A percentile compares a stretch with the other conserved stretches of the same genome.
phyloP scores from a whole-genome alignment of 2,797 vertebrate genomes.

The Spinus pinus region DNA sequence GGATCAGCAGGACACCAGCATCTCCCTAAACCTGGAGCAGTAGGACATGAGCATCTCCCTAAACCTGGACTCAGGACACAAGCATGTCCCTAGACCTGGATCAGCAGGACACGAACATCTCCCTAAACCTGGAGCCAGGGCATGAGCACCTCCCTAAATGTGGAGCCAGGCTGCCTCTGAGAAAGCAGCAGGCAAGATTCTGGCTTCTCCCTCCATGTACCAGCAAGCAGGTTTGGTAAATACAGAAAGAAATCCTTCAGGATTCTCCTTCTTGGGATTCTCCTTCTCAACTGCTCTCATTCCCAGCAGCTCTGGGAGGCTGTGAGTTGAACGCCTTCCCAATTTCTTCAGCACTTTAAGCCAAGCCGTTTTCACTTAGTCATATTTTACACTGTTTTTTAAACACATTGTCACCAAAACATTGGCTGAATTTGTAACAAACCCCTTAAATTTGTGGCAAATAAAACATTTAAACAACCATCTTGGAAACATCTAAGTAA shows the following conservation, averaged over 20 bases:
- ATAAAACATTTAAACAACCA: neutral
- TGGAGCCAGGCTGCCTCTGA: neutral
- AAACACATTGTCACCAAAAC: neutral
- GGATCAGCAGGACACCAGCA: no score
- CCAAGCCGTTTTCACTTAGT: constrained; percentile 16
- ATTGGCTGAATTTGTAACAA: neutral
- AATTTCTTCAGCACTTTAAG: constrained; percentile 17
- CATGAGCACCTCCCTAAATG: neutral
- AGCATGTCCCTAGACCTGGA: no score
- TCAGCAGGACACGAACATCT: no score
- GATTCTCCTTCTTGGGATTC: constrained; percentile 13
- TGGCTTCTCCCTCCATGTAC: neutral
- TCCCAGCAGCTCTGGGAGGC: neutral
- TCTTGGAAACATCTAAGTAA: neutral
- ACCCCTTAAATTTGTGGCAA: neutral
- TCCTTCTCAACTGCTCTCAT: neutral
- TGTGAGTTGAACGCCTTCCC: neutral
- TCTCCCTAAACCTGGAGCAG: no score
- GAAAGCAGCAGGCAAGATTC: neutral
- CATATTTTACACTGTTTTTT: constrained; percentile 25
- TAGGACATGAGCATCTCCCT: no score
- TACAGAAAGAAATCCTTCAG: neutral
- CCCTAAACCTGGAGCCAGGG: no score
- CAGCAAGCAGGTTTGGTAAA: neutral
- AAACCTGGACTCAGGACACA: no score